These are phyloP conservation scores for Ganaspis sp. DNA, from an alignment of 1,140 invertebrate species.

Conservation along the genomic window DNA sequence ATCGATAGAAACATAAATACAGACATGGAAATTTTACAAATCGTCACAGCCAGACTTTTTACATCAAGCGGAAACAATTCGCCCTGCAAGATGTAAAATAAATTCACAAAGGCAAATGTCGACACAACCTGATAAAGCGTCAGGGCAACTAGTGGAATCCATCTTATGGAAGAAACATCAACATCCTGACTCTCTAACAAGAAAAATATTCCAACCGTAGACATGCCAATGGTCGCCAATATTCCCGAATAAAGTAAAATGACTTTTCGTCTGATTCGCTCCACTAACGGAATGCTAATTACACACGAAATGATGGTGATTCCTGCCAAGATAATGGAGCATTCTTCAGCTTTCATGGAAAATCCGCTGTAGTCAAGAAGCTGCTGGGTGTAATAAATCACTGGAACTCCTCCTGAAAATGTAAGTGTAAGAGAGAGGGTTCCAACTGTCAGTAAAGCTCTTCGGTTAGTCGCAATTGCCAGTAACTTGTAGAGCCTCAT, in stretches of 20 bases:
- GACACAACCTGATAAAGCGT: neutral
- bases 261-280: neutral
- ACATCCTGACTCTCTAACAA: neutral
- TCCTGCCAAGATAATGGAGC: neutral
- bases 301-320: neutral
- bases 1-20: neutral
- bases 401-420: neutral
- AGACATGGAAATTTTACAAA: neutral
- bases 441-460: neutral
- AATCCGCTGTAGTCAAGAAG: neutral
- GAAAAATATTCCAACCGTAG: neutral
- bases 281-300: neutral
- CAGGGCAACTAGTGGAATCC: neutral
- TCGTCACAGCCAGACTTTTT: neutral
- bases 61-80: neutral
- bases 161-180: neutral
- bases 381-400: neutral
- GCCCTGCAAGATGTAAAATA: neutral
- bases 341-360: neutral
- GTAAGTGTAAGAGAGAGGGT: neutral
- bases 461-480: neutral
- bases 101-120: neutral
- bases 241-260: neutral
- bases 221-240: neutral
- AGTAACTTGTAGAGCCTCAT: neutral